A percentile compares a stretch with the other conserved stretches of the same genome.
Evolutionary conservation across 92 coral and sea anemone genomes (phyloP).

Genomic region (Heliopora coerulea): DNA sequence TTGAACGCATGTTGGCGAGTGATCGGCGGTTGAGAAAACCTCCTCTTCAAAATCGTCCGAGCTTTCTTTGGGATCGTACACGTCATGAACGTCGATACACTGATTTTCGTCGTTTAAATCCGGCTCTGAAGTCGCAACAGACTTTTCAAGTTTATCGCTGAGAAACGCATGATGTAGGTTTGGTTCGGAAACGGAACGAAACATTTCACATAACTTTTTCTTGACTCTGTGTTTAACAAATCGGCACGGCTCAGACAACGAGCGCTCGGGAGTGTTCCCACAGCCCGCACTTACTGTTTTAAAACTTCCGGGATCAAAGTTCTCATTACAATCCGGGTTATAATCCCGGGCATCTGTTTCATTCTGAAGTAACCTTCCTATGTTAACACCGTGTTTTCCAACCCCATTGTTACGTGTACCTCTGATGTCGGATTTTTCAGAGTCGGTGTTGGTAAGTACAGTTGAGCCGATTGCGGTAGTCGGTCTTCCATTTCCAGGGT

Average conservation of each 20-base stretch:
- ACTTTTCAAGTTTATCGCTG: neutral
- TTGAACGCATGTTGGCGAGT: neutral
- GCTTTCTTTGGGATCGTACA: neutral
- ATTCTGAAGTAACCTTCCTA: too few species aligned
- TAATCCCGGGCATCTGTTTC: too few species aligned
- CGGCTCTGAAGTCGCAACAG: constrained; percentile 1
- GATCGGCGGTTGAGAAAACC: neutral
- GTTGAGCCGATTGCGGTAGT: too few species aligned
- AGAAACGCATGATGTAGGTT: neutral
- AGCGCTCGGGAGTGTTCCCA: neutral
- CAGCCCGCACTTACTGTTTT: too few species aligned
- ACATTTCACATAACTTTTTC: neutral
- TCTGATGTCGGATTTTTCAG: too few species aligned
- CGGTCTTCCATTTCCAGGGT: too few species aligned
- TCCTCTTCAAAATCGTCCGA: constrained; percentile 5
- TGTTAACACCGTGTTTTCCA: too few species aligned
- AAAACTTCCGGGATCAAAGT: too few species aligned
- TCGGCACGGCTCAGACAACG: neutral
- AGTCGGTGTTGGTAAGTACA: too few species aligned
- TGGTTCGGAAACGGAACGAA: neutral
- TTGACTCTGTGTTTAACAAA: neutral
- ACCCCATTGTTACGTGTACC: too few species aligned
- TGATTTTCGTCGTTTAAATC: neutral
- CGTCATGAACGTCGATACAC: neutral
- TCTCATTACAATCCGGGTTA: too few species aligned